Base-by-base conservation (phyloP, 2,113 vertebrate genomes). In the Rhagologus leucostigma region DNA sequence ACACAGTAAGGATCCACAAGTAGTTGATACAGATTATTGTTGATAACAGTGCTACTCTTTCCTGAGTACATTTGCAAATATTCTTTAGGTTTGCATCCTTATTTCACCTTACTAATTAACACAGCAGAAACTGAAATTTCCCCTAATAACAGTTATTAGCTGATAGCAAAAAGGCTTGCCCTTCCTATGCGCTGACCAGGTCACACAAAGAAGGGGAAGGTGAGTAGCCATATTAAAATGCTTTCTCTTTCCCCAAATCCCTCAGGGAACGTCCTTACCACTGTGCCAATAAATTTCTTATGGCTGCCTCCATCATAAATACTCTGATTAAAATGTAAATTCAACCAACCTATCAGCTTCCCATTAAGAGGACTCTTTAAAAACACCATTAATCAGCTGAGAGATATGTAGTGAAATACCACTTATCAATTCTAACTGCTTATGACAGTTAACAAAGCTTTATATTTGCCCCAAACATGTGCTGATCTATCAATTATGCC, bases 371-470 rank as follows among this genome's bases (percentile, higher is more conserved):
- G 95, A 97, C 98, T 98, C 98, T 99, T 99, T 99, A 99, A 99
- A 99, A 99, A 98, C 97, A 98, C 97, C 98, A 99, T 99, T 99
- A 99, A 99, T 99, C 99, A 99, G 98, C 96, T 46, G 84, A 95
- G 97, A 98, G 99, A 99, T 99, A 99, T 98, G 98, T 98, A 96
- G 98, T 97, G 97, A 99, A 99, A 99, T 98, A 98, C 99, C 98
- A 98, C 98, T 98, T 99, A 99, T 99, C 98, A 98, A 99, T 99
- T 98, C 98, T 98, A 98, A 98, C 98, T 98, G 99, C 98, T 99
- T 99, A 99, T 99, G 99, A 99, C 99, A 99, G 99, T 99, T 99
- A 99, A 99, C 99, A 99, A 99, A 99, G 98, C 98, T 98, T 98
- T 99, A 98, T 99, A 99, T 99, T 99, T 99, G 99, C 99, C 98